phyloP scores from a whole-genome alignment of 2,888 invertebrate genomes.

The Agrotis ipsilon region DNA sequence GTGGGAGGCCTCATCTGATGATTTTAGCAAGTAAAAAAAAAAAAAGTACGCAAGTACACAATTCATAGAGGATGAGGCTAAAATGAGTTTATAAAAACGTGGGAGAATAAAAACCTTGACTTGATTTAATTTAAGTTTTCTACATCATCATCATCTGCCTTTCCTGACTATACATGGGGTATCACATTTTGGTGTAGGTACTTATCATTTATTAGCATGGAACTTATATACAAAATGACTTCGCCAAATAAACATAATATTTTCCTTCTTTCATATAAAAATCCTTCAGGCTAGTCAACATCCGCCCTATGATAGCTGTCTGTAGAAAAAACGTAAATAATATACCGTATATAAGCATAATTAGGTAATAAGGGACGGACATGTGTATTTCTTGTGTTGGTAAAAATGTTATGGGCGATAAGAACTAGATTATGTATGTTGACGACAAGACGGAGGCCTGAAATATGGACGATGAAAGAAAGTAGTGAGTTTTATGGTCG shows the following conservation, averaged over 20 bases:
- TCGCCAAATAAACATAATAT: not conserved
- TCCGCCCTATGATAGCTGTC: not conserved
- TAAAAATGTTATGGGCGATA: constrained; percentile 36
- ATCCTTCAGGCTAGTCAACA: not conserved
- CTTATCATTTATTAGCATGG: too few species aligned
- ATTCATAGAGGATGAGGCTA: too few species aligned
- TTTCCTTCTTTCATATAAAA: not conserved
- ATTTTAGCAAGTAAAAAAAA: too few species aligned
- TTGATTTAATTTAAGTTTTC: too few species aligned
- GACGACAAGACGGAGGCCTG: constrained; percentile 1
- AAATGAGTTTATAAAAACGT: too few species aligned
- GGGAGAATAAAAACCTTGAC: too few species aligned
- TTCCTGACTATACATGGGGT: too few species aligned
- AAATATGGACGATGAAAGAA: constrained; percentile 11
- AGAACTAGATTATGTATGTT: constrained; percentile 26
- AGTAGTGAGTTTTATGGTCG: too few species aligned
- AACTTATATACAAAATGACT: not conserved
- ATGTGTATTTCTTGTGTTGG: constrained; percentile 14
- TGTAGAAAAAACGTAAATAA: constrained; percentile 27
- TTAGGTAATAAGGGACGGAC: constrained; percentile 25
- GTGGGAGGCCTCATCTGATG: too few species aligned
- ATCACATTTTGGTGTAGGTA: not conserved
- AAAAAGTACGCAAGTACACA: too few species aligned
- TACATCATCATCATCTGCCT: too few species aligned
- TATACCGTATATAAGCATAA: constrained; percentile 37